Base-by-base conservation (phyloP, 23 tunicate species). In the Trididemnum nubilum region DNA sequence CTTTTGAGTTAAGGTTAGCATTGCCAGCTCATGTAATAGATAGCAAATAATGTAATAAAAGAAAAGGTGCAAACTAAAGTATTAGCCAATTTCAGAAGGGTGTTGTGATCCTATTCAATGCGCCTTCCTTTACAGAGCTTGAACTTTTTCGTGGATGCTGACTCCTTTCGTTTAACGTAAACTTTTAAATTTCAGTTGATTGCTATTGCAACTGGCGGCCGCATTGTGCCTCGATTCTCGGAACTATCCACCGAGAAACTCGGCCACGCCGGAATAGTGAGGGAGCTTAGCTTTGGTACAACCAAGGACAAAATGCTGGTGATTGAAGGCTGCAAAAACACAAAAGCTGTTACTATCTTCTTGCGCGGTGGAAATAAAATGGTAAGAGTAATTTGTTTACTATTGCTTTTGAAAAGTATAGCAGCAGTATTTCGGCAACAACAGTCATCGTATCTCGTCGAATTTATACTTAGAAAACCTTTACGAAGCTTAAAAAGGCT, bases 181-280 rank as follows among this genome's bases (percentile, higher is more conserved):
- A n/a, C n/a, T n/a, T n/a, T n/a, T n/a, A n/a, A n/a, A 4, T 69
- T 72, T 0, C 35, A 87, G 86, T 77, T 96, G 33, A 96, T 96
- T 65, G 99, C 99, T 9, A 96, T 96, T 35, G 99, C 99, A 15
- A 96, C 99, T 39, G 99, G 99, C 19, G 99, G 99, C 25, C 84
- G 99, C n/a, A 96, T 96, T 54, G 99, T 96, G 2, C 99, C 99
- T 1, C 67, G 99, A 66, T 96, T 96, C 72, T 81, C 86, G 9
- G 99, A 96, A 76, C 57, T 96, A 51, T 87, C 99, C 9, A 26
- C 89, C 0, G 99, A 86, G 31, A 96, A 96, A 58, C 75, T 96
- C 12, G 99, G 99, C 0, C 52, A 79, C 35, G 99, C 99, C 34
- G 96, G 96, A 34, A 91, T 90, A 34, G 99, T 96, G 25, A 65